Conservation (phyloP, 1,140 invertebrate genomes). For the Solenopsis invicta region DNA sequence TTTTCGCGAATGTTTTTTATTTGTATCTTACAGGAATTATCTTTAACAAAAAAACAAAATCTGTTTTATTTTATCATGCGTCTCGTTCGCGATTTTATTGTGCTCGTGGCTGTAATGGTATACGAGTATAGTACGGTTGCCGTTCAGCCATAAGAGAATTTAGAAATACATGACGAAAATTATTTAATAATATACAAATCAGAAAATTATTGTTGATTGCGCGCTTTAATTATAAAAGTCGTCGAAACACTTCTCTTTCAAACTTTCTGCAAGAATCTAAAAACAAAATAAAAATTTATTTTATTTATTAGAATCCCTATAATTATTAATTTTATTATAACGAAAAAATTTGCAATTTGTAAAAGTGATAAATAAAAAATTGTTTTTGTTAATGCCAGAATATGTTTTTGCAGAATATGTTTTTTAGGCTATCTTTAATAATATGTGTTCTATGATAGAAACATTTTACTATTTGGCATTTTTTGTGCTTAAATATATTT, state of each 20-base stretch:
- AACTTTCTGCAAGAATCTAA: not conserved
- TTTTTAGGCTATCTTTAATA: too few species aligned
- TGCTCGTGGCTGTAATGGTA: not conserved
- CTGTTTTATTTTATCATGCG: not conserved
- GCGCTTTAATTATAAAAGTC: not conserved
- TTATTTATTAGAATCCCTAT: not conserved
- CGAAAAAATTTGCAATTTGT: not conserved
- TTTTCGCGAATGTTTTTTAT: not conserved
- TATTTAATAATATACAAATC: not conserved
- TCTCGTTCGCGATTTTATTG: not conserved
- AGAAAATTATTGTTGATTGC: not conserved
- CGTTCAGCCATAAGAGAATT: not conserved
- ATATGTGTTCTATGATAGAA: too few species aligned
- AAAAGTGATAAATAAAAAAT: not conserved
- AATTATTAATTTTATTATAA: not conserved
- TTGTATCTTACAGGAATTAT: not conserved
- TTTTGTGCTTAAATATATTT: not conserved
- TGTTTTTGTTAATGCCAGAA: not conserved
- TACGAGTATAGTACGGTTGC: too few species aligned
- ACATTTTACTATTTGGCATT: not conserved
- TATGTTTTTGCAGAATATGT: too few species aligned
- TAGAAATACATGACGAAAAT: not conserved
- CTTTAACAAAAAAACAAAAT: not conserved
- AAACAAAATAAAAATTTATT: conserved; percentile 34
- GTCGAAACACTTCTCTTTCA: not conserved